Conservation (phyloP, 2,113 vertebrate species). For the Harpagus bidentatus region DNA sequence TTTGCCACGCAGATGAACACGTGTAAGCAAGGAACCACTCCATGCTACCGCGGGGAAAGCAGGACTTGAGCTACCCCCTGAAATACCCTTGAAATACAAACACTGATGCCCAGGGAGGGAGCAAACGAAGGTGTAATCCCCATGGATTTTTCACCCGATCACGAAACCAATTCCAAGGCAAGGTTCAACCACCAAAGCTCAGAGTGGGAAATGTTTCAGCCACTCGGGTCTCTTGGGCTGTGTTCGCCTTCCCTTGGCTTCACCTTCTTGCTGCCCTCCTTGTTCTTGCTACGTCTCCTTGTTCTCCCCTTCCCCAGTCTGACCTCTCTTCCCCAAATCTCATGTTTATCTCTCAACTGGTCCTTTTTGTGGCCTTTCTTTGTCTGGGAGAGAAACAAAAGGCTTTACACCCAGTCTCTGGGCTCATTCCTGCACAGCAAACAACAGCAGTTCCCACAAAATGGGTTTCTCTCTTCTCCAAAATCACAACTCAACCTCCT, state of each 20-base stretch:
- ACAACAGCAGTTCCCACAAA: neutral
- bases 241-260: neutral
- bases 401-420: neutral
- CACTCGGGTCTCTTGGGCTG: rapidly evolving
- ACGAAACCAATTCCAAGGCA: neutral
- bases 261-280: neutral
- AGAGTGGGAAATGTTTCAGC: neutral
- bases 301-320: neutral
- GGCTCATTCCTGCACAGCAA: neutral
- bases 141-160: neutral
- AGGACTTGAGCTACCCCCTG: neutral
- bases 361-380: neutral
- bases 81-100: neutral
- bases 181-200: neutral
- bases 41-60: neutral
- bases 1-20: neutral
- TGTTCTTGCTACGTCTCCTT: neutral
- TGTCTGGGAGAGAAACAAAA: neutral
- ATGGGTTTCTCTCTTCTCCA: neutral
- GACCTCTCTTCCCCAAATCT: neutral
- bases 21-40: neutral
- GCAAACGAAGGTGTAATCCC: rapidly evolving
- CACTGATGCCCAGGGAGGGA: neutral
- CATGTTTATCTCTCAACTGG: neutral
- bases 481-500: neutral